Conservation (phyloP, 2,113 vertebrate genomes). For the Coptodon rendalli region DNA sequence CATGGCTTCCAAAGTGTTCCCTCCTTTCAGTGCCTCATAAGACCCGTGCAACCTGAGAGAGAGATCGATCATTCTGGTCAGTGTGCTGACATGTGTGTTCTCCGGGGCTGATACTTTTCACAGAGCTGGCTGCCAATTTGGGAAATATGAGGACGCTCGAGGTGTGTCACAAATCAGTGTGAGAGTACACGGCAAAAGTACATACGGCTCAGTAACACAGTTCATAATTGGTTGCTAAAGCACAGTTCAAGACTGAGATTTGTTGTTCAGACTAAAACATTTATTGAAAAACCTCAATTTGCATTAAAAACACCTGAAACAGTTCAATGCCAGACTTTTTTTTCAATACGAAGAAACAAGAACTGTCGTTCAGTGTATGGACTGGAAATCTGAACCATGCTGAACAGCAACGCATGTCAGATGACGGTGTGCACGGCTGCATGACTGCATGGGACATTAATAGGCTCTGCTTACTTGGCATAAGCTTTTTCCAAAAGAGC, state of each 20-base stretch:
- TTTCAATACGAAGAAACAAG: not conserved
- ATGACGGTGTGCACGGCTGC: not conserved
- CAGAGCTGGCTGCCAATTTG: not conserved
- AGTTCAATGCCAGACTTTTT: not conserved
- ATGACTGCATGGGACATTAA: not conserved
- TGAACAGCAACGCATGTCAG: not conserved
- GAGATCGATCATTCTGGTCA: not conserved
- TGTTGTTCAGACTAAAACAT: not conserved
- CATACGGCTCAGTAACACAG: not conserved
- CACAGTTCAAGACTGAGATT: not conserved
- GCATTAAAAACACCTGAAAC: not conserved
- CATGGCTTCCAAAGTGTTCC: conserved; percentile 96
- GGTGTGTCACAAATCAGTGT: not conserved
- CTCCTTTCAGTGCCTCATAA: conserved; percentile 94
- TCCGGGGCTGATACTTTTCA: not conserved
- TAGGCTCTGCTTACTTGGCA: conserved; percentile 81
- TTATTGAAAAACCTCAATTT: not conserved
- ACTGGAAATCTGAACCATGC: not conserved
- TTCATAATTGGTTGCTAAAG: not conserved
- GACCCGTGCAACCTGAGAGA: conserved; percentile 86
- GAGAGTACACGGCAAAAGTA: not conserved
- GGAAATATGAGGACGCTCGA: not conserved
- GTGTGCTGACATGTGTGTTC: not conserved
- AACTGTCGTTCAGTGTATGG: not conserved
- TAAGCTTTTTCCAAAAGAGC: conserved; percentile 97